Percentiles rank a stretch among this genome's conserved stretches.
These are phyloP conservation scores for Tenrec ecaudatus DNA, from an alignment of 2,113 vertebrate genomes.

Conservation along the genomic window DNA sequence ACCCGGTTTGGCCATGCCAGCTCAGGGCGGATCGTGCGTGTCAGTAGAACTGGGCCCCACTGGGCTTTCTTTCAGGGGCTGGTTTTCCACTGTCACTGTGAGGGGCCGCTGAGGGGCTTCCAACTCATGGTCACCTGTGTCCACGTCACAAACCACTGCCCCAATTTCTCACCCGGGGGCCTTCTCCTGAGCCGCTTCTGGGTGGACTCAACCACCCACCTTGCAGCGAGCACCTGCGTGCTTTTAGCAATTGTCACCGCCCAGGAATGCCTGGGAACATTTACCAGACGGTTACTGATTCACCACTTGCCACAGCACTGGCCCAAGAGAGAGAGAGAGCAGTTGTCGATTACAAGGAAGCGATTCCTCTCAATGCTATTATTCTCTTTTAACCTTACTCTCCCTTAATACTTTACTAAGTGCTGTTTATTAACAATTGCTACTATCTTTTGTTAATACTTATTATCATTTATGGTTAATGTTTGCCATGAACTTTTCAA, in stretches of 20 bases:
- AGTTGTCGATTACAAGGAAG: rapidly evolving
- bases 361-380: background rate
- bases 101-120: no score
- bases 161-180: background rate
- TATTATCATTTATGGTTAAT: background rate
- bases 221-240: background rate
- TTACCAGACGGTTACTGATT: background rate
- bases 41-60: background rate
- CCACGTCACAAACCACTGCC: no score
- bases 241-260: background rate
- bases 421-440: background rate
- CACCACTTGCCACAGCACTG: background rate
- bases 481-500: background rate
- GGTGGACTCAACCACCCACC: background rate
- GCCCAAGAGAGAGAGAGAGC: background rate
- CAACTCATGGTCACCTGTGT: background rate
- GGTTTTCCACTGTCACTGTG: background rate
- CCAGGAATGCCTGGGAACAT: background rate
- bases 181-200: background rate
- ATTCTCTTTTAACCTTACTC: background rate
- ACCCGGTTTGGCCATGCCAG: background rate
- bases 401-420: background rate
- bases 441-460: background rate
- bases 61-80: background rate
- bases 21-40: background rate